Evolutionary conservation across 2,797 vertebrate species (phyloP), one percentile per base, ranked within the genome.

Genomic region (Sardinella longiceps): DNA sequence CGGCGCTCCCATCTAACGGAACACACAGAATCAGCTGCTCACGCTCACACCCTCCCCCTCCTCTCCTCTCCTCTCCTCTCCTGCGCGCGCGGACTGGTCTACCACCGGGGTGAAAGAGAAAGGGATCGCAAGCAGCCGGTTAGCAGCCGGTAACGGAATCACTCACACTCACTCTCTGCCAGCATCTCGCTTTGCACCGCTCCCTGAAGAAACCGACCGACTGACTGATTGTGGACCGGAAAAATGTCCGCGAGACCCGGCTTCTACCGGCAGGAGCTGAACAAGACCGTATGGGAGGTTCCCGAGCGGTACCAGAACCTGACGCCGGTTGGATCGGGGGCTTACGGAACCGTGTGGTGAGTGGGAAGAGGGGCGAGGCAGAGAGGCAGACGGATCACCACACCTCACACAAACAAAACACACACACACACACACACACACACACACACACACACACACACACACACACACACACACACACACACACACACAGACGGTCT

Each of bases 201-300:
- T 37, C 20, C 15, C 20, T 14, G 30, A 33, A 30, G 30, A 18
- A 33, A 74, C 66, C n/a, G n/a, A n/a, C n/a, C n/a, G n/a, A n/a
- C n/a, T n/a, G n/a, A n/a, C n/a, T n/a, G n/a, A n/a, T n/a, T 18
- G 66, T 74, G 14, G 77, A 25, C 5, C 45, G 51, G 37, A 85
- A 90, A 88, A 0, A 97, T 98, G 97, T 95, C 96, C 77, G 94
- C 95, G 91, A 96, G 97, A 90, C 93, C 95, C 74, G 96, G 97
- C 87, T 99, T 97, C 88, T 98, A 98, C 90, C 95, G 96, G 70
- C 98, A 97, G 93, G 97, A 98, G 93, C 95, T 98, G 58, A 98
- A 99, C 91, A 98, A 98, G 91, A 99, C 97, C 0, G 96, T 98
- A 89, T 98, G 98, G 98, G 97, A 99, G 95, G 98, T 99, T 85